A percentile compares a stretch with the other conserved stretches of the same genome.
Evolutionary conservation across 2,113 vertebrate species (phyloP).

Genomic region (Calyptommatus sinebrachiatus): DNA sequence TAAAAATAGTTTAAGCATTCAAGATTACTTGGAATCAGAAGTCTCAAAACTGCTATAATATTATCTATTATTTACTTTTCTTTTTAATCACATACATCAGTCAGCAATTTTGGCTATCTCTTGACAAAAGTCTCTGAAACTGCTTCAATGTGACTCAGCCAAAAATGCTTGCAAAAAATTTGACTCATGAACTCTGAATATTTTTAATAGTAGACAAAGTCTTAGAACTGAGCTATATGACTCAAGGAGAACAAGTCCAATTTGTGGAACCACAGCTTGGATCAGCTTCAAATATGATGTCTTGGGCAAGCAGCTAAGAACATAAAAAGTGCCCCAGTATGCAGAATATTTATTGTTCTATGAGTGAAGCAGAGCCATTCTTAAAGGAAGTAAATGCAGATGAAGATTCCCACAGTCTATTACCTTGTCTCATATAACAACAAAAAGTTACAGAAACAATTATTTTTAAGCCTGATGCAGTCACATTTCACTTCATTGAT

Average conservation of each 20-base stretch:
- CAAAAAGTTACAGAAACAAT: neutral
- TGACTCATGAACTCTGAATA: neutral
- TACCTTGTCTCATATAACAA: neutral
- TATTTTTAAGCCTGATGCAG: neutral
- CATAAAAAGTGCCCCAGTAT: neutral
- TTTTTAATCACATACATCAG: neutral
- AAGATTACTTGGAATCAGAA: neutral
- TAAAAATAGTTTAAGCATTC: neutral
- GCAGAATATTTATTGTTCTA: neutral
- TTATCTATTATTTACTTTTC: neutral
- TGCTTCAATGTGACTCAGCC: neutral
- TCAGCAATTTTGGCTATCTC: neutral
- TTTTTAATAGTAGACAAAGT: neutral
- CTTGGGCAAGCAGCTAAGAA: neutral
- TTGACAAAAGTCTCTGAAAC: neutral
- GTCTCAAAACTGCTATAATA: neutral
- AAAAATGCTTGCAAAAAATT: neutral
- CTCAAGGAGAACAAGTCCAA: neutral
- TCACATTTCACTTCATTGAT: neutral
- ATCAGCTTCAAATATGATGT: neutral
- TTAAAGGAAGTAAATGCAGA: neutral
- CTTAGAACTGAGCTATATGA: neutral
- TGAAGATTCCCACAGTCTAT: neutral
- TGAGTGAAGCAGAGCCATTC: neutral
- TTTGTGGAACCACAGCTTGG: neutral